Conservation (phyloP, 2,888 invertebrate genomes). For the Monochamus alternatus region DNA sequence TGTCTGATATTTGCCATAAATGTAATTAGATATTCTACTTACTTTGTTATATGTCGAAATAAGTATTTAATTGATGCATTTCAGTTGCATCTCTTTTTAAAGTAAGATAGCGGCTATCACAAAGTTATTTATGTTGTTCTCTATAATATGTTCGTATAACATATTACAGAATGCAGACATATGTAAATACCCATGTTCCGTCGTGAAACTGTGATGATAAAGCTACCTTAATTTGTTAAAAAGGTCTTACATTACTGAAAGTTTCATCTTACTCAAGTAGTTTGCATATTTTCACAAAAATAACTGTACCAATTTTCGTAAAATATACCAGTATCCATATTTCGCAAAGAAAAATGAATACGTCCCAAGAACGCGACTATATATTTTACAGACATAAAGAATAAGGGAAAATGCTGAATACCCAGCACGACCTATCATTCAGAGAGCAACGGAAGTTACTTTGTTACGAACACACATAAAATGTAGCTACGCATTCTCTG, state of each 20-base stretch:
- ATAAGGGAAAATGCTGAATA: slow-evolving; percentile 5
- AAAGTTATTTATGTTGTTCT: no score
- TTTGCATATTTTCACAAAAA: slow-evolving; percentile 1
- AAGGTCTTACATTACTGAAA: background rate
- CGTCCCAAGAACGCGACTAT: background rate
- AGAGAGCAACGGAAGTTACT: slow-evolving; percentile 6
- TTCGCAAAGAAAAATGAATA: background rate
- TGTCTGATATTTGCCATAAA: no score
- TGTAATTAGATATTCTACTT: no score
- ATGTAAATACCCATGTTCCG: background rate
- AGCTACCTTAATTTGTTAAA: background rate
- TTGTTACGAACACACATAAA: background rate
- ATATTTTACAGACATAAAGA: slow-evolving; percentile 4
- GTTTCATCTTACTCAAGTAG: background rate
- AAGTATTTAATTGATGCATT: no score
- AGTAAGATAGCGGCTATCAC: no score
- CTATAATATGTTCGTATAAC: no score
- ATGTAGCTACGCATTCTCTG: slow-evolving; percentile 2
- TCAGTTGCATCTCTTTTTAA: no score
- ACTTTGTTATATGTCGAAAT: no score
- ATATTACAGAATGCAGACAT: background rate
- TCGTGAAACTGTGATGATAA: background rate
- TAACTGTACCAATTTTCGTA: background rate
- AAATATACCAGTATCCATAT: background rate
- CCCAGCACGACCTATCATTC: slow-evolving; percentile 8